A percentile compares a stretch with the other conserved stretches of the same genome.
phyloP scores from a whole-genome alignment of 2,888 invertebrate genomes.

The Agrochola lota region DNA sequence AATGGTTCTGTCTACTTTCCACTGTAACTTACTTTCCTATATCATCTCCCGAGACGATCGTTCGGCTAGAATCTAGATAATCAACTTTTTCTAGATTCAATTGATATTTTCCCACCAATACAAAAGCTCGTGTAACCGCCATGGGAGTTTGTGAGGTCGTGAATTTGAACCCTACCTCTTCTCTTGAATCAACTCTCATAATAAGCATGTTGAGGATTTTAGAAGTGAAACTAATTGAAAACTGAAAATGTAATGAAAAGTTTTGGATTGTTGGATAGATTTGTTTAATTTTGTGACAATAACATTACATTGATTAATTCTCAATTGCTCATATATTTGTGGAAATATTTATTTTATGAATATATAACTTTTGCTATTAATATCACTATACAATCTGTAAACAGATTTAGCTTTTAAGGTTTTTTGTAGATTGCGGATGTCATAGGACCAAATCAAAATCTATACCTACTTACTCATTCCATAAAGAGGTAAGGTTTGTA shows the following conservation, averaged over 20 bases:
- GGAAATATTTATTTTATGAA: constrained; percentile 9
- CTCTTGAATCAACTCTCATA: not conserved
- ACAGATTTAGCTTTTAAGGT: not conserved
- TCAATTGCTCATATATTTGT: constrained; percentile 23
- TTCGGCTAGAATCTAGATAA: constrained; percentile 20
- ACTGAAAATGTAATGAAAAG: constrained; percentile 41
- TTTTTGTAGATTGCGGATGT: not conserved
- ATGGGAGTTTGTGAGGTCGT: not conserved
- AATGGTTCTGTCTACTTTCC: constrained; percentile 44
- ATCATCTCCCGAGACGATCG: constrained; percentile 30
- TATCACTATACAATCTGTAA: not conserved
- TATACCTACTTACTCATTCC: not conserved
- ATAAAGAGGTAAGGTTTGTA: not conserved
- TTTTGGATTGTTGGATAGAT: constrained; percentile 26
- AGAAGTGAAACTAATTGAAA: constrained; percentile 26
- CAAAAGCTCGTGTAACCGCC: not conserved
- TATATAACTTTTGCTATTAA: not conserved
- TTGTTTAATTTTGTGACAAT: constrained; percentile 31
- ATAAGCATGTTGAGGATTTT: not conserved
- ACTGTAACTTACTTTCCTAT: constrained; percentile 38
- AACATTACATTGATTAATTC: constrained; percentile 37
- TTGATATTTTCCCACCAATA: constrained; percentile 33
- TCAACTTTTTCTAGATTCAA: constrained; percentile 39
- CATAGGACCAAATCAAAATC: not conserved
- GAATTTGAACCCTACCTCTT: constrained; percentile 1